These are phyloP conservation scores for Parelbella ahira DNA, from an alignment of 2,888 invertebrate genomes.

Conservation along the genomic window DNA sequence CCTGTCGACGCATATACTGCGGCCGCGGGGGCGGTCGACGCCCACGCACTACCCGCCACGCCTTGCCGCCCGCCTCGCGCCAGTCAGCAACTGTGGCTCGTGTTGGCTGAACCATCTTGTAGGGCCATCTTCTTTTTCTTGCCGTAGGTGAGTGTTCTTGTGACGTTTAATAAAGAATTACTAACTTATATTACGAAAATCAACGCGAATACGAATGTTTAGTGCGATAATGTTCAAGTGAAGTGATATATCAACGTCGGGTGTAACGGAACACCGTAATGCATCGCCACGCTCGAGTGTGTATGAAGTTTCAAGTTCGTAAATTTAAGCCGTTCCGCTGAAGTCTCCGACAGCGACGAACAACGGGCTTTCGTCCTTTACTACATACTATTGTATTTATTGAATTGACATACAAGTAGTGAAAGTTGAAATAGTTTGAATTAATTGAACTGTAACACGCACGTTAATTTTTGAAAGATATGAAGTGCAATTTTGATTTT, in stretches of 20 bases:
- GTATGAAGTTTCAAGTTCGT: slow-evolving; percentile 31
- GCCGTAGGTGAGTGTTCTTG: slow-evolving; percentile 73
- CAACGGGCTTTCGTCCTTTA: slow-evolving; percentile 15
- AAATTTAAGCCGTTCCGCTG: slow-evolving; percentile 27
- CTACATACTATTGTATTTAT: slow-evolving; percentile 1
- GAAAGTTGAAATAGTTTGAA: no score
- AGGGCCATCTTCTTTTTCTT: slow-evolving; percentile 77
- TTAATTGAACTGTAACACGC: no score
- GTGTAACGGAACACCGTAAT: slow-evolving; percentile 42
- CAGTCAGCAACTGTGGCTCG: slow-evolving; percentile 79
- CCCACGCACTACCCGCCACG: slow-evolving; percentile 70
- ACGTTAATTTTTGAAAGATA: no score
- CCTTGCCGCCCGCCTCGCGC: slow-evolving; percentile 74
- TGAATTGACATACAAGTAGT: no score
- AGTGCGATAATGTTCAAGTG: slow-evolving; percentile 59
- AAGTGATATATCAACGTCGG: slow-evolving; percentile 57
- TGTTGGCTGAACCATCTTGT: slow-evolving; percentile 83
- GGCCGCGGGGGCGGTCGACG: slow-evolving; percentile 46
- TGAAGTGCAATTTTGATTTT: no score
- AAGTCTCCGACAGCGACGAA: slow-evolving; percentile 14
- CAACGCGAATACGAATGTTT: slow-evolving; percentile 32
- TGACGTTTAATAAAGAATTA: slow-evolving; percentile 35
- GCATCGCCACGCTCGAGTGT: slow-evolving; percentile 35
- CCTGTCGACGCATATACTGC: slow-evolving; percentile 45
- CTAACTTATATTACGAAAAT: slow-evolving; percentile 33